These are phyloP conservation scores for Drosophila meridiana DNA, from an alignment of 2,888 invertebrate genomes.

Conservation along the genomic window DNA sequence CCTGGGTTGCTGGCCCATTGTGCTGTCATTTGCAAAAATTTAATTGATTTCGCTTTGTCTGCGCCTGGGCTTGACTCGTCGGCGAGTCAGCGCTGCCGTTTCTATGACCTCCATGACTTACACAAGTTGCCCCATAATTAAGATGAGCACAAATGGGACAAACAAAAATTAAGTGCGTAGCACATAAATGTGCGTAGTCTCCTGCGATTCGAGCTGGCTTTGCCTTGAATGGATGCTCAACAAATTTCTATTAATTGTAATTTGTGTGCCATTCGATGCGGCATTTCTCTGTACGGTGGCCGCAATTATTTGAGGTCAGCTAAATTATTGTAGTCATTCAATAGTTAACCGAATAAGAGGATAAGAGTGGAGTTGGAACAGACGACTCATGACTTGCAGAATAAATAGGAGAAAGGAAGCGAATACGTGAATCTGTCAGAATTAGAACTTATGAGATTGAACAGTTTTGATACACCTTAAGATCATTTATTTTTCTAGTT, in stretches of 20 bases:
- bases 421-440: background rate
- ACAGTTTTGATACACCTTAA: no score
- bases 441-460: no score
- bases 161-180: constrained; percentile 33
- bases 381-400: background rate
- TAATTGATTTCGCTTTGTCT: constrained; percentile 62
- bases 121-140: constrained; percentile 54
- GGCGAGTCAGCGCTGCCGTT: constrained; percentile 1
- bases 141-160: constrained; percentile 34
- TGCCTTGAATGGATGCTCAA: constrained; percentile 20
- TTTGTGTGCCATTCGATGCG: constrained; percentile 34
- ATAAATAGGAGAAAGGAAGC: background rate
- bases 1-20: constrained; percentile 25
- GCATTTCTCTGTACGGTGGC: constrained; percentile 5
- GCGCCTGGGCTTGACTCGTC: background rate
- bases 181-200: constrained; percentile 28
- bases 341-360: background rate
- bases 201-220: background rate
- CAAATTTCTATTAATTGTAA: constrained; percentile 46
- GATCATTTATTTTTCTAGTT: no score
- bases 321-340: background rate
- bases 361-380: background rate
- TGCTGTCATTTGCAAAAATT: constrained; percentile 58
- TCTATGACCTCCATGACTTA: constrained; percentile 25
- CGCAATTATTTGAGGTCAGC: background rate